A percentile compares a stretch with the other conserved stretches of the same genome.
phyloP scores from a whole-genome alignment of 2,797 vertebrate species.

The Rhabdophis nuchalis region DNA sequence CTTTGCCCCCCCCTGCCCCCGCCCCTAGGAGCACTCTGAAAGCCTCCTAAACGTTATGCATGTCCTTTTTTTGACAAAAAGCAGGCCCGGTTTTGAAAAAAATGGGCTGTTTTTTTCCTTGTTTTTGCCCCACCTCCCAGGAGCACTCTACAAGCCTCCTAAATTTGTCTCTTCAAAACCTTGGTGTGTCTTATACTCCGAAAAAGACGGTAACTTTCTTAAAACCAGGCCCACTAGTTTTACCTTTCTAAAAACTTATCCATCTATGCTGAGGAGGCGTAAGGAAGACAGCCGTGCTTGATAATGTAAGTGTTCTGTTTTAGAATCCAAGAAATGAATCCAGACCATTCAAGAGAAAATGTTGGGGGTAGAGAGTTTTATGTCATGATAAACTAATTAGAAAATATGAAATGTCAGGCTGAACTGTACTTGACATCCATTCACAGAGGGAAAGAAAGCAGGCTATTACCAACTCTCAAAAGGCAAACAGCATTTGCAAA shows the following conservation, averaged over 20 bases:
- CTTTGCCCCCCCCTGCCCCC: no score
- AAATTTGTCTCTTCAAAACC: no score
- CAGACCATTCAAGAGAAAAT: background rate
- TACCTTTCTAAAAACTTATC: background rate
- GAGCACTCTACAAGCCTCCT: no score
- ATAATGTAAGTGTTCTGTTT: background rate
- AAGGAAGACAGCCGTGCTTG: background rate
- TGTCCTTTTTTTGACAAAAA: no score
- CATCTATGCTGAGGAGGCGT: background rate
- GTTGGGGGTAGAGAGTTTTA: background rate
- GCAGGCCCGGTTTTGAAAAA: no score
- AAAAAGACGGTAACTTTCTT: no score
- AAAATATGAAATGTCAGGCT: conserved; percentile 18
- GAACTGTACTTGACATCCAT: background rate
- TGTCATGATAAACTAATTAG: background rate
- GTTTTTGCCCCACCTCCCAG: no score
- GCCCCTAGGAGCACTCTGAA: no score
- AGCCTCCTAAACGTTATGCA: no score
- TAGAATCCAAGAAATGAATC: background rate
- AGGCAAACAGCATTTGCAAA: background rate
- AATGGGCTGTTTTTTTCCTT: no score
- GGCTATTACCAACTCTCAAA: background rate
- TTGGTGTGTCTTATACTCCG: no score
- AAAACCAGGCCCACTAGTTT: background rate
- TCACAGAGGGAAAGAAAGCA: background rate